These are phyloP conservation scores for Anodontia alba DNA, from an alignment of 2,888 invertebrate species.

Conservation along the genomic window DNA sequence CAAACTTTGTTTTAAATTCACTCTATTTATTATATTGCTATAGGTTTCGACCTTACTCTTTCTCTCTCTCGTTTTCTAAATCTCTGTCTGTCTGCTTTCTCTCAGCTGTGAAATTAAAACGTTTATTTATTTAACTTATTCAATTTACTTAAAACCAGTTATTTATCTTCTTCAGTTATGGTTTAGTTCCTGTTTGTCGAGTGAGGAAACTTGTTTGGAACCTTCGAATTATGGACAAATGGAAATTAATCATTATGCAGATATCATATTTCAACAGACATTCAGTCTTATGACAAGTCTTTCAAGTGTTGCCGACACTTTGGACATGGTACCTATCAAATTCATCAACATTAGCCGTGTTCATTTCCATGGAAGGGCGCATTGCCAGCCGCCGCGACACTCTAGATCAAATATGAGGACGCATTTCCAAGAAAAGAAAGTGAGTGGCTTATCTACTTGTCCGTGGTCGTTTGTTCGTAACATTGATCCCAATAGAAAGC, in stretches of 20 bases:
- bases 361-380: neutral
- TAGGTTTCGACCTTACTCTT: no score
- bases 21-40: no score
- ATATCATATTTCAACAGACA: neutral
- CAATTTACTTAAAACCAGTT: no score
- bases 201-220: neutral
- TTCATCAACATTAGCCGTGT: neutral
- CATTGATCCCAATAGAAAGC: neutral
- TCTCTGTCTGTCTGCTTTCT: no score
- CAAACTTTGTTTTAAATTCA: no score
- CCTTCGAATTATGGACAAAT: neutral
- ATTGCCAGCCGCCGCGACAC: neutral
- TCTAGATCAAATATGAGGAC: no score
- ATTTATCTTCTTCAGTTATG: neutral
- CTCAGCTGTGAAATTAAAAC: no score
- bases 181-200: neutral
- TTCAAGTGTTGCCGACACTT: neutral
- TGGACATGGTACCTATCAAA: neutral
- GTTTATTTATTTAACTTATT: no score
- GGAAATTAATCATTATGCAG: neutral
- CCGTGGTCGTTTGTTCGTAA: neutral
- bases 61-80: no score
- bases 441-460: neutral
- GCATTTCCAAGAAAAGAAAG: neutral
- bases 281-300: neutral